phyloP scores from a whole-genome alignment of 2,797 vertebrate species.

The Lutjanus campechanus region DNA sequence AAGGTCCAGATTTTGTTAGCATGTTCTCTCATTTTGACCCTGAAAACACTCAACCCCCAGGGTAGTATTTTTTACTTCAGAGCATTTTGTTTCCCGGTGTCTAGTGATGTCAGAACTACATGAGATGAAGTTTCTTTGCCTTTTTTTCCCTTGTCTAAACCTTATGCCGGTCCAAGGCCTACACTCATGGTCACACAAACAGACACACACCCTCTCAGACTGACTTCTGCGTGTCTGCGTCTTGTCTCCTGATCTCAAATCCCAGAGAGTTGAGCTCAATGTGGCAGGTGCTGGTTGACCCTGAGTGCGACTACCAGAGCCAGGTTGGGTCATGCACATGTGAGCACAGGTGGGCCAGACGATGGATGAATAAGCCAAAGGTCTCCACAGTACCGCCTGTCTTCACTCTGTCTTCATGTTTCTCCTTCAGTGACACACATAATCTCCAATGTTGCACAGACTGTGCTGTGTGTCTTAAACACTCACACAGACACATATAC shows the following conservation, averaged over 20 bases:
- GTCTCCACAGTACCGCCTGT: constrained; percentile 47
- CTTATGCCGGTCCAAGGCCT: constrained; percentile 32
- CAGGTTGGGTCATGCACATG: constrained; percentile 57
- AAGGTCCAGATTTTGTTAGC: constrained; percentile 41
- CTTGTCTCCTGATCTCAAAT: constrained; percentile 60
- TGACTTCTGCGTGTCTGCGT: constrained; percentile 58
- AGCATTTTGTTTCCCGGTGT: constrained; percentile 31
- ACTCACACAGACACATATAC: constrained; percentile 44
- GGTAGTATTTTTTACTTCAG: constrained; percentile 27
- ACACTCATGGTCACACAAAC: constrained; percentile 33
- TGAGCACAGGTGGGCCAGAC: constrained; percentile 71
- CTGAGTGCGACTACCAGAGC: constrained; percentile 44
- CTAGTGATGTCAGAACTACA: constrained; percentile 56
- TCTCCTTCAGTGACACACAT: constrained; percentile 20
- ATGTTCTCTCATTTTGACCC: constrained; percentile 41
- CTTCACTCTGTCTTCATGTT: constrained; percentile 33
- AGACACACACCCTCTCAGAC: constrained; percentile 17
- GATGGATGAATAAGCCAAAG: constrained; percentile 66
- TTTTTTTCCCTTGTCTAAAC: constrained; percentile 44
- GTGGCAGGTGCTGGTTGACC: constrained; percentile 67
- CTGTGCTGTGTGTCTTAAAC: constrained; percentile 35
- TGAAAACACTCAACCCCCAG: constrained; percentile 44
- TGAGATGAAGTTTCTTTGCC: constrained; percentile 14
- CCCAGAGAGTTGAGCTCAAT: constrained; percentile 48
- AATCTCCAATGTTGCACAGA: constrained; percentile 16